phyloP scores from a whole-genome alignment of 2,113 vertebrate genomes.

The Scolopax mira region DNA sequence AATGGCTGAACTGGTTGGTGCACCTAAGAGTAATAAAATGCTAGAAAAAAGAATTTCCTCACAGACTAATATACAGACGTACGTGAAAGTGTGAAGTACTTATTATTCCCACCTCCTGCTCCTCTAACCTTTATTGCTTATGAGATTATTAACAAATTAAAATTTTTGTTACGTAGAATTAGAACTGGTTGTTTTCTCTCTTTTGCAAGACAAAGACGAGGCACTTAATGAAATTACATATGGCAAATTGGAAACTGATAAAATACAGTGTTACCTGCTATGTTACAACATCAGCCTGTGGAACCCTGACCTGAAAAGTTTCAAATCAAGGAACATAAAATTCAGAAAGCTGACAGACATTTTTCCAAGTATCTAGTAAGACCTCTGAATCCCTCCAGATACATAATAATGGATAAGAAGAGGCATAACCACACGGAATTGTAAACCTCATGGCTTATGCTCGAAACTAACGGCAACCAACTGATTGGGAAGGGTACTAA shows the following conservation, averaged over 20 bases:
- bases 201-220: neutral
- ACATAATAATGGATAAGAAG: neutral
- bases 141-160: neutral
- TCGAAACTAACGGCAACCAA: neutral
- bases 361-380: neutral
- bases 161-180: neutral
- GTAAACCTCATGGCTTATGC: neutral
- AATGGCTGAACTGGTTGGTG: neutral
- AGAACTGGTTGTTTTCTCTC: neutral
- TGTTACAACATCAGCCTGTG: fast-evolving
- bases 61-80: neutral
- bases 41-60: neutral
- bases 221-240: neutral
- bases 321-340: neutral
- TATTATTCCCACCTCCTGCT: neutral
- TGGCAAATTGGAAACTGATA: neutral
- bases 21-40: neutral
- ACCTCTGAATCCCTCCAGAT: neutral
- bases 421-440: neutral
- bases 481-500: neutral
- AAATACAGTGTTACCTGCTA: neutral
- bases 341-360: neutral
- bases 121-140: neutral
- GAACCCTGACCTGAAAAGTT: neutral
- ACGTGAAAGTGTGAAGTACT: neutral